Base-by-base conservation (phyloP, 2,113 vertebrate species). In the Entosphenus tridentatus region DNA sequence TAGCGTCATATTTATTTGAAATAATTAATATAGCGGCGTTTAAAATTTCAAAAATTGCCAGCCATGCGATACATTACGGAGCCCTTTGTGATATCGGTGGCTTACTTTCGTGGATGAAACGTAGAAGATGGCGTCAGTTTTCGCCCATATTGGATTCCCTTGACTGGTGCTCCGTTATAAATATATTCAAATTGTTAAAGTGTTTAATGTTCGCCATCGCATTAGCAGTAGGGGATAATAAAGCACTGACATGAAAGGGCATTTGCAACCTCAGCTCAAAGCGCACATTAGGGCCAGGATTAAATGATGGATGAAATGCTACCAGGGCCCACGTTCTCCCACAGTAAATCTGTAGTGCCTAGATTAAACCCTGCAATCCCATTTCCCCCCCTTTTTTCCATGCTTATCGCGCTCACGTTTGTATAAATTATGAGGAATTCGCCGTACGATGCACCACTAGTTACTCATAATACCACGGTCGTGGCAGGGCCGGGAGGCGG, bases 191-290 rank as follows among this genome's bases (percentile, higher is more conserved):
- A 39, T 39, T 39, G 39, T 39, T 39, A 39, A 39, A 39, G 39
- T 39, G 39, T 39, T 39, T 39, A 39, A 39, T 39, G 39, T 39
- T 39, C 39, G 39, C 39, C 39, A 39, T 39, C 39, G 39, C 39
- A 39, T 39, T 39, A 39, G 39, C 39, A 39, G 39, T 39, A 39
- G 83, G 86, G 88, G 90, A 98, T 98, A 98, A 98, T 98, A 91
- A 98, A 98, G 93, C 95, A 90, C 87, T 90, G 91, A 95, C 96
- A 98, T 96, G 93, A 96, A 96, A 98, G 93, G 93, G 90, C 96
- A 96, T 98, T 98, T 98, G 91, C 96, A 91, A 96, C 95, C 95
- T 96, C 93, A 88, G 90, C 96, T 98, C 93, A 98, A 98, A 96
- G 91, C 93, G 96, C 90, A 89, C 95, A 89, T 89, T 89, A 86